phyloP scores from a whole-genome alignment of 37 sponge, comb jelly and placozoan species.

The Lycopodina hypogea region DNA sequence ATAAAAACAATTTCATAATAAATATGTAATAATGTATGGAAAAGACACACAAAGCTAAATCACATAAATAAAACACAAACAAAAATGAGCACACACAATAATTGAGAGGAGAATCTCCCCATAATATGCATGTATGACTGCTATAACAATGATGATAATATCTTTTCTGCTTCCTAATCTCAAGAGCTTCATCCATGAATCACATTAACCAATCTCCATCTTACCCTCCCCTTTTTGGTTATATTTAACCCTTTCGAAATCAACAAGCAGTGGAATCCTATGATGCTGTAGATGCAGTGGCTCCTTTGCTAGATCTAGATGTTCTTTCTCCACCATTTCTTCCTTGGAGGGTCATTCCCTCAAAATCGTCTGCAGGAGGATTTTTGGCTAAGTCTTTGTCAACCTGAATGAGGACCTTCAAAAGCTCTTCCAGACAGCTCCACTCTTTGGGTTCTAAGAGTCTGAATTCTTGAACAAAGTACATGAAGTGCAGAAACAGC shows the following conservation, averaged over 20 bases:
- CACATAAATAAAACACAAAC: slow-evolving; percentile 1
- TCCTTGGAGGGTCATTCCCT: not conserved
- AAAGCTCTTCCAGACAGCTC: slow-evolving; percentile 64
- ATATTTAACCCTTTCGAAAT: no score
- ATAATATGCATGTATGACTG: no score
- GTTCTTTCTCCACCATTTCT: no score
- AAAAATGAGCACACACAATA: not conserved
- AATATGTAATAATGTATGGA: not conserved
- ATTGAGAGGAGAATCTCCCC: not conserved
- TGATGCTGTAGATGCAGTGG: no score
- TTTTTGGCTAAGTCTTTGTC: slow-evolving; percentile 51
- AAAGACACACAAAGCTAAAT: not conserved
- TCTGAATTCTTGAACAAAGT: slow-evolving; percentile 79
- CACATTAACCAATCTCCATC: no score
- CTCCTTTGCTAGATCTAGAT: no score
- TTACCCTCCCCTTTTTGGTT: no score
- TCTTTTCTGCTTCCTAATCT: no score
- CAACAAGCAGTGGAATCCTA: no score
- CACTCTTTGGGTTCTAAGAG: slow-evolving; percentile 75
- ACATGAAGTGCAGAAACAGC: slow-evolving; percentile 82
- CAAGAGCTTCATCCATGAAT: no score
- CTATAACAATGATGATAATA: no score
- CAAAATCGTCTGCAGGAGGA: slow-evolving; percentile 30
- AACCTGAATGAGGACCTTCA: slow-evolving; percentile 45
- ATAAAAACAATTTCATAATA: not conserved